These are phyloP conservation scores for Knipowitschia caucasica DNA, from an alignment of 2,797 vertebrate species.

Conservation along the genomic window DNA sequence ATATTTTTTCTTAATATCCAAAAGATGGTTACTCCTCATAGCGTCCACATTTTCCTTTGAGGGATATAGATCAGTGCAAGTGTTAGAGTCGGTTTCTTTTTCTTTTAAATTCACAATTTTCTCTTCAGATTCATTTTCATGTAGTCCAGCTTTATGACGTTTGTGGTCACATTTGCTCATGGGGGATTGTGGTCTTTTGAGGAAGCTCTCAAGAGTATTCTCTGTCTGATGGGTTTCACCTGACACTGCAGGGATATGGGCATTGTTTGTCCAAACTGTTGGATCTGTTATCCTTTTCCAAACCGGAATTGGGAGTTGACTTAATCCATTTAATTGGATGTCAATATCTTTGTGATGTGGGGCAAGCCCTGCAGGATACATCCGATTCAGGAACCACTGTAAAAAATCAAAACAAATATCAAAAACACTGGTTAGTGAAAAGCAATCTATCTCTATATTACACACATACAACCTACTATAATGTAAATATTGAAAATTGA, in stretches of 20 bases:
- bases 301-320: conserved; percentile 17
- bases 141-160: conserved; percentile 12
- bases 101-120: conserved; percentile 17
- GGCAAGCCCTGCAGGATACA: conserved; percentile 11
- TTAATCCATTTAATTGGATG: conserved; percentile 25
- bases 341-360: conserved; percentile 17
- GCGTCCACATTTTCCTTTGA: conserved; percentile 1
- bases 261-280: conserved; percentile 21
- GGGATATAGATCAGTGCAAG: conserved; percentile 8
- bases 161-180: not conserved
- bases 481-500: too few relatives aligned
- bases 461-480: not conserved
- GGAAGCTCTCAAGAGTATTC: conserved; percentile 13
- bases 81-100: not conserved
- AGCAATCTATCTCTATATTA: not conserved
- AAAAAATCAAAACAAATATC: conserved; percentile 22
- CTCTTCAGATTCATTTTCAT: conserved; percentile 19
- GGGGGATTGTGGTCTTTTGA: conserved; percentile 11
- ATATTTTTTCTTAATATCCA: conserved; percentile 22
- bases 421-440: not conserved
- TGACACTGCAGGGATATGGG: conserved; percentile 3
- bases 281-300: conserved; percentile 31
- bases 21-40: conserved; percentile 16
- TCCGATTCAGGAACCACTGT: conserved; percentile 47
- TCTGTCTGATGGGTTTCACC: conserved; percentile 16